Percentiles rank a stretch among this genome's conserved stretches.
Evolutionary conservation across 2,113 vertebrate genomes (phyloP).

Genomic region (Pelecanoides urinatrix): DNA sequence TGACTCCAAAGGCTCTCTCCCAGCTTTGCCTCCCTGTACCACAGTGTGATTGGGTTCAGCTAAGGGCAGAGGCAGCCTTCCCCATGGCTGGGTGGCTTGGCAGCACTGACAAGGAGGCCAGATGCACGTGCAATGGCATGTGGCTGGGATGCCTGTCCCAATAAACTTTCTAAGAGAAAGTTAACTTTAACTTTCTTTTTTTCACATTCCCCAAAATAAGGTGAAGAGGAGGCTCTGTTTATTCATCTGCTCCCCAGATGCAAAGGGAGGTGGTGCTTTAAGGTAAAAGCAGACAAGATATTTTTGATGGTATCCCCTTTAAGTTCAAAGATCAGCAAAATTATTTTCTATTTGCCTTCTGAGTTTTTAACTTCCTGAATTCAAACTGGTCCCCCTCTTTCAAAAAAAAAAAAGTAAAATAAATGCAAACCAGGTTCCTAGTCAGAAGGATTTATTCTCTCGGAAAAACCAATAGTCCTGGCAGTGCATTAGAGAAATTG

Average conservation of each 20-base stretch:
- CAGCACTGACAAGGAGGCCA: neutral
- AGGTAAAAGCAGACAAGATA: neutral
- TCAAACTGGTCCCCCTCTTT: neutral
- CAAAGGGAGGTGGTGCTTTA: neutral
- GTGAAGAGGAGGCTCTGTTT: neutral
- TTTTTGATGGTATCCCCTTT: neutral
- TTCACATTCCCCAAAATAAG: neutral
- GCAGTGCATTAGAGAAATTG: neutral
- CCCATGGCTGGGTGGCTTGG: neutral
- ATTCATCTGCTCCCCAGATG: neutral
- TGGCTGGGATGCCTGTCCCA: neutral
- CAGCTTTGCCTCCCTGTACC: rapidly evolving
- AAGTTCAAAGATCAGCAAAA: neutral
- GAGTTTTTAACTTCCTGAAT: neutral
- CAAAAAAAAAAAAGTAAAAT: neutral
- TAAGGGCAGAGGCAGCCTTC: neutral
- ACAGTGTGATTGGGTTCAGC: neutral
- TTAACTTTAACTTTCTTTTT: no score
- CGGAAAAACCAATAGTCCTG: neutral
- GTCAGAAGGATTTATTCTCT: neutral
- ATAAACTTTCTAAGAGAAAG: neutral
- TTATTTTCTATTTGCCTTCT: neutral
- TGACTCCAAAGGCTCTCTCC: neutral
- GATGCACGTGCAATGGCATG: neutral
- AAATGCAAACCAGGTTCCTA: neutral